Percentiles rank a stretch among this genome's conserved stretches.
These are phyloP conservation scores for Epinephelus cyanopodus DNA, from an alignment of 2,113 vertebrate genomes.

Conservation along the genomic window DNA sequence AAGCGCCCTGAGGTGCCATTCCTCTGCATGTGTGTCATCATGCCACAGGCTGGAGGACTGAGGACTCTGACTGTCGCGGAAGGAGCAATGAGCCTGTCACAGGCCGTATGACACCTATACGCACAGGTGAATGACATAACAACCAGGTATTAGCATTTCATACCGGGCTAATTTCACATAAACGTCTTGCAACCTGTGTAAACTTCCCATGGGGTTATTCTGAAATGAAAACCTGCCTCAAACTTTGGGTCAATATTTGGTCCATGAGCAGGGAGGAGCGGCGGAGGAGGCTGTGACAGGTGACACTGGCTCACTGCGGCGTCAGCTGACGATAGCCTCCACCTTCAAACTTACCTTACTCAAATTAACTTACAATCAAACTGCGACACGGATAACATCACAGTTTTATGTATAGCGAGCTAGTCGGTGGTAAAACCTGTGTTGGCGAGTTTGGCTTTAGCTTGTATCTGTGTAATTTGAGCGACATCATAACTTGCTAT, in stretches of 20 bases:
- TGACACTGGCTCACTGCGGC: constrained; percentile 52
- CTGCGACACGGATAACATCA: not conserved
- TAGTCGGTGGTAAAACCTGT: not conserved
- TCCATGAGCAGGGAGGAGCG: not conserved
- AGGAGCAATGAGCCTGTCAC: constrained; percentile 13
- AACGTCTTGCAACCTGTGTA: not conserved
- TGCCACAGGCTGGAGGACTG: not conserved
- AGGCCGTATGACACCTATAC: constrained; percentile 49
- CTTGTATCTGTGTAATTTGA: not conserved
- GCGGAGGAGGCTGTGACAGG: constrained; percentile 60
- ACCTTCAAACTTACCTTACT: constrained; percentile 51
- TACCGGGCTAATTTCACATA: not conserved
- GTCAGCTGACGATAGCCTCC: constrained; percentile 55
- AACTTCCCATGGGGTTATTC: not conserved
- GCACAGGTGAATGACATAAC: not conserved
- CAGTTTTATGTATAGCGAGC: not conserved
- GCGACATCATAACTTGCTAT: constrained; percentile 49
- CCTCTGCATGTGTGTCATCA: not conserved
- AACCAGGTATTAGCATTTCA: not conserved
- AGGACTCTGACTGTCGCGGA: not conserved
- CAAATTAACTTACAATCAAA: not conserved
- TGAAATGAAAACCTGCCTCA: not conserved
- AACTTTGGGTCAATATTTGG: constrained; percentile 9
- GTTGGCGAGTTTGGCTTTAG: not conserved
- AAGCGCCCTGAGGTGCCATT: not conserved